Base-by-base conservation (phyloP, 2,888 invertebrate species). In the Sceliomorpha sp. region DNA sequence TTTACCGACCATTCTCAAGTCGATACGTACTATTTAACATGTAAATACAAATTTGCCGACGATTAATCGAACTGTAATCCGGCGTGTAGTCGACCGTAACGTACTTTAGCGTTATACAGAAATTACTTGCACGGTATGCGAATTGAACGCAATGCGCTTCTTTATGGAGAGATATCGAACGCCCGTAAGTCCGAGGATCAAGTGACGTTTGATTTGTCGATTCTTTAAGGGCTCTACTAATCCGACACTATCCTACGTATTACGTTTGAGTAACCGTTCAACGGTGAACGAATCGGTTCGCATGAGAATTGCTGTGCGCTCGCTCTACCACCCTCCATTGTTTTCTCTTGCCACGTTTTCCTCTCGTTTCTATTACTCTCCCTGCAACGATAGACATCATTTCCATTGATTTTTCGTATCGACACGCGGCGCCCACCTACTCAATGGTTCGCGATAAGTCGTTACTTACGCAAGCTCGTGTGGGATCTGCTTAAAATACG, bases 401-500 rank as follows among this genome's bases (percentile, higher is more conserved):
- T 64, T 50, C 29, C 50, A 51, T 59, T 51, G 58, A 59, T 59
- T 66, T 66, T 66, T 53, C 51, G 7, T 2, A 32, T 31, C 40
- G 27, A 50, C 50, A 13, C 37, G 12, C 20, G 37, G 17, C 62
- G 48, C 55, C 55, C 53, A 68, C 9, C 8, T 2, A 13, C 10
- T 12, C 4, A 39, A 39, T 62, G 56, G 34, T 34, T 4, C 34
- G 5, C 20, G 20, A 20, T 20, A 20, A 62, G 62, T 47, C 32
- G 37, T 37, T 53, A 36, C 47, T 55, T 55, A 36, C 40, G 39
- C 9, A 31, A 60, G 60, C 53, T 60, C 60, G 44, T 12, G 20
- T n/a, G 26, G 37, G 55, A 68, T 60, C 48, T 20, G 20, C 20
- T 20, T 5, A 20, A 20, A 20, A 20, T 2, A 20, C 20, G 20